These are phyloP conservation scores for Peromyscus melanophrys DNA, from an alignment of 2,797 vertebrate species.

Conservation along the genomic window DNA sequence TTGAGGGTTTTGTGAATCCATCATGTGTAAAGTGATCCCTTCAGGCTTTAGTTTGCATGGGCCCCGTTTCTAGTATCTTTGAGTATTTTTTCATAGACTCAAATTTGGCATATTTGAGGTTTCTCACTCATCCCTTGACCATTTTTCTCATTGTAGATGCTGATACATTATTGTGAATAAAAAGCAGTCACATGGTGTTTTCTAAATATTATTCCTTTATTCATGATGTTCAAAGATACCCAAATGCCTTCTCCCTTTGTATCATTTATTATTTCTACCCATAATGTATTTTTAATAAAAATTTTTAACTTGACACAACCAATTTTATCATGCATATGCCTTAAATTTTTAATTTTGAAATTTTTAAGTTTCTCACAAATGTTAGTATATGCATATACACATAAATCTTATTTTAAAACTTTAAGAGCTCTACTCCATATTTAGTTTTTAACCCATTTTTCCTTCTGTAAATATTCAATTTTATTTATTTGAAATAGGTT, in stretches of 20 bases:
- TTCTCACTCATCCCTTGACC: neutral
- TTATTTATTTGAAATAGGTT: neutral
- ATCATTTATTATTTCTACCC: neutral
- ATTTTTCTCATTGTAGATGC: neutral
- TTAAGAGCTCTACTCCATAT: neutral
- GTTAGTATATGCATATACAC: neutral
- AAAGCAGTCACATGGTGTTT: neutral
- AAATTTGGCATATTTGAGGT: neutral
- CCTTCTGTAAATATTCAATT: neutral
- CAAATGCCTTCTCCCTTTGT: neutral
- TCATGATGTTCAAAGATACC: neutral
- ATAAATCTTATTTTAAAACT: neutral
- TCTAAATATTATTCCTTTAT: conserved; percentile 6
- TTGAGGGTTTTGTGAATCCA: neutral
- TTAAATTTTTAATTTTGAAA: conserved; percentile 27
- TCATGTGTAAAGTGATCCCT: neutral
- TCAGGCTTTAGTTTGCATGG: neutral
- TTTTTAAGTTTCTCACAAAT: conserved; percentile 1
- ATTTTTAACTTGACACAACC: neutral
- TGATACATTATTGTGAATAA: neutral
- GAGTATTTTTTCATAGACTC: neutral
- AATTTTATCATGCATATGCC: neutral
- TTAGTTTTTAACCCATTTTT: neutral
- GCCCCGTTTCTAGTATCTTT: neutral
- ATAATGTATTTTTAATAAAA: neutral